phyloP scores from a whole-genome alignment of 2,113 vertebrate species.

The Tyrannus savana region DNA sequence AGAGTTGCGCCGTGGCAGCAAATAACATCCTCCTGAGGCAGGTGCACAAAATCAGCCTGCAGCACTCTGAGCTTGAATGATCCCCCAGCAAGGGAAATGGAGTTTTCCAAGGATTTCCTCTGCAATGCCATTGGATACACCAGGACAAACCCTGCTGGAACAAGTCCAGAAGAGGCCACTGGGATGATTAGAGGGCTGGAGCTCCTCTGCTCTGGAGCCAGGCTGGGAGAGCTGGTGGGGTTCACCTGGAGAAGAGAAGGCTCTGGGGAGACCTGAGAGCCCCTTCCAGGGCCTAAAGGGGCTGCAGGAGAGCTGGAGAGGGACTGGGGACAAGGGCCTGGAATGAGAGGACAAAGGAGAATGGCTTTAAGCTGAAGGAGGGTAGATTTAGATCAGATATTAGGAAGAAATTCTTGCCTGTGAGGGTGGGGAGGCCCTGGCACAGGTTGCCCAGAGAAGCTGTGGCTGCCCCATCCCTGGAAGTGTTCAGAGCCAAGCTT shows the following conservation, averaged over 20 bases:
- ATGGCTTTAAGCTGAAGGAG: not conserved
- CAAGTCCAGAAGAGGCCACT: not conserved
- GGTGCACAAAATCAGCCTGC: not conserved
- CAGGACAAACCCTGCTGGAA: not conserved
- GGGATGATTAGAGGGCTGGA: not conserved
- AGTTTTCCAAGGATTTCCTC: not conserved
- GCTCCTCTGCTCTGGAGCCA: not conserved
- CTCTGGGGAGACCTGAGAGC: fast-evolving
- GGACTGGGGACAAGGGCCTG: fast-evolving
- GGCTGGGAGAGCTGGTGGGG: not conserved
- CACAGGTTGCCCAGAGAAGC: fast-evolving
- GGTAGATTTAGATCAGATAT: fast-evolving
- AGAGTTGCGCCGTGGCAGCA: not conserved
- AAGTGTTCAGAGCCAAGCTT: not conserved
- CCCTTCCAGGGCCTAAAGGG: not conserved
- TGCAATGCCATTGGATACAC: not conserved
- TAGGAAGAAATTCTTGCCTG: not conserved
- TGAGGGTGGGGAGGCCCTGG: fast-evolving
- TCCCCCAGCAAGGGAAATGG: not conserved
- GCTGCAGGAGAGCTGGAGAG: not conserved
- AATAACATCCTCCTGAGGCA: not conserved
- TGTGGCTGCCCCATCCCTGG: not conserved
- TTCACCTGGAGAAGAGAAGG: not conserved
- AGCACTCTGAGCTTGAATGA: not conserved
- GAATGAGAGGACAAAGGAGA: not conserved